Evolutionary conservation across 2,888 invertebrate genomes (phyloP), one percentile per base, ranked within the genome.

Genomic region (Hypena proboscidalis): DNA sequence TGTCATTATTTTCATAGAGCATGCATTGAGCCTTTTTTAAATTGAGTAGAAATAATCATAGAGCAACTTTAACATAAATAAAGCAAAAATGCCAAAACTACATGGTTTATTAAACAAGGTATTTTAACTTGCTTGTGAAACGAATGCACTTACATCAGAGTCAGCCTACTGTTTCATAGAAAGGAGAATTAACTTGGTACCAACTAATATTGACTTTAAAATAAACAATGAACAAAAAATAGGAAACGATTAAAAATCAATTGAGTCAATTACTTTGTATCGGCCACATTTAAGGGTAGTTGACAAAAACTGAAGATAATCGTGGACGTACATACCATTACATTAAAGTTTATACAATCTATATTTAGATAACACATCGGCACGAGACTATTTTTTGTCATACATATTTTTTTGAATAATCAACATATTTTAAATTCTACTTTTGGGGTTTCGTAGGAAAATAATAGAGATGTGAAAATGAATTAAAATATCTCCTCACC

Each of bases 311-410:
- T 22, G 45, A 47, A 30, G 42, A 56, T 50, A 47, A 57, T 44
- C 32, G 21, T 45, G 35, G 53, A 35, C 35, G 44, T 58, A 55
- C 58, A 58, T 47, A 34, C 55, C n/a, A n/a, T n/a, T n/a, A n/a
- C n/a, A n/a, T n/a, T n/a, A n/a, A n/a, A n/a, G n/a, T 67, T 65
- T 66, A 67, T 58, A 81, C 70, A 67, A 73, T 61, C 73, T 71
- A 76, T 71, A 76, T 82, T 81, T 73, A 77, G 77, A 81, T 76
- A 79, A 72, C 67, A 62, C 62, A 67, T 67, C 65, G 58, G 57
- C 67, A 74, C 59, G 46, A 45, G 52, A 52, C 48, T 43, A 19
- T 37, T 53, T 58, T 63, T 68, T 67, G 10, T 32, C 32, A 10
- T 22, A 40, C 32, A 30, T 15, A 21, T 25, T 34, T 52, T 68